phyloP scores from a whole-genome alignment of 2,888 invertebrate genomes.

The Entomobrya multifasciata region DNA sequence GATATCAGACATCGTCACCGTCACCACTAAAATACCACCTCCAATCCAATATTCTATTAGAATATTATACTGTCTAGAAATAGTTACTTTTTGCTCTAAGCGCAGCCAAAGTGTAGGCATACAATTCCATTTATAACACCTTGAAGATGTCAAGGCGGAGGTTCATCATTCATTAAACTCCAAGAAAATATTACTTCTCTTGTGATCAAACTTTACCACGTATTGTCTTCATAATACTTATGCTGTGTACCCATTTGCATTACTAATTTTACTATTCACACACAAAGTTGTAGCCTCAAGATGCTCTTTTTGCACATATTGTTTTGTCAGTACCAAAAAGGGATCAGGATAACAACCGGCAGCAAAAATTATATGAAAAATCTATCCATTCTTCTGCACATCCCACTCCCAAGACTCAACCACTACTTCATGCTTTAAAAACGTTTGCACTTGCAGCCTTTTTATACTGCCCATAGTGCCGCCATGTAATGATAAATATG shows the following conservation, averaged over 20 bases:
- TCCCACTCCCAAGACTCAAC: conserved; percentile 9
- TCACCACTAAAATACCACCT: neutral
- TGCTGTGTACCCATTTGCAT: no score
- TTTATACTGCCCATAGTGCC: neutral
- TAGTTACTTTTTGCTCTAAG: neutral
- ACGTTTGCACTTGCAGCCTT: no score
- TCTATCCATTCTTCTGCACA: neutral
- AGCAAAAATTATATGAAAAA: neutral
- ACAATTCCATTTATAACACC: conserved; percentile 24
- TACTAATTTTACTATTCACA: neutral
- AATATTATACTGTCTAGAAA: neutral
- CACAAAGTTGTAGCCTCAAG: neutral
- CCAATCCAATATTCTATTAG: conserved; percentile 22
- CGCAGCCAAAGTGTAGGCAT: no score
- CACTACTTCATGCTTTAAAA: neutral
- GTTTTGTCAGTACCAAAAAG: neutral
- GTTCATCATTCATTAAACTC: conserved; percentile 42
- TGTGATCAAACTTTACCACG: conserved; percentile 7
- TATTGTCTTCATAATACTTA: no score
- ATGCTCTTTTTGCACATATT: no score
- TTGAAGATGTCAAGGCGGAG: conserved; percentile 55
- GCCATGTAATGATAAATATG: neutral
- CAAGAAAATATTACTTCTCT: neutral
- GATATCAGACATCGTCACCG: neutral
- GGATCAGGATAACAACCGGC: conserved; percentile 13